Evolutionary conservation across 2,888 invertebrate species (phyloP), one percentile per base, ranked within the genome.

Genomic region (Drosophila helvetica): DNA sequence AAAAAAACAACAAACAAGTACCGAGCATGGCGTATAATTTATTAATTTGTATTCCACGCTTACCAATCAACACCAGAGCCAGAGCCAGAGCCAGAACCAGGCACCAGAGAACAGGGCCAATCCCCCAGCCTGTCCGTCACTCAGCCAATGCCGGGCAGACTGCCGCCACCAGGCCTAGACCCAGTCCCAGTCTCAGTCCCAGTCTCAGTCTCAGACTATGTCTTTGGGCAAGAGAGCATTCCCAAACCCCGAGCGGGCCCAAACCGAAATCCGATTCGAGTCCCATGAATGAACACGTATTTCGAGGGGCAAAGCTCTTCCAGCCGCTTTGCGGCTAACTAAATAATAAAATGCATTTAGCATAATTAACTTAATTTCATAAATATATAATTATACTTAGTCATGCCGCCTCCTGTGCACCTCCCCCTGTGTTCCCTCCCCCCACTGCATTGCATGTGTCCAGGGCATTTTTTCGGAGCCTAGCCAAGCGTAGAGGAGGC

Each of bases 351-450:
- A 76, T 84, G 78, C 80, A 84, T 85, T 84, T 84, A 82, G 74
- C 80, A 84, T 84, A 77, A 81, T 86, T 81, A 79, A 75, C 71
- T 86, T 76, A 78, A 86, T 84, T 84, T 78, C 82, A 86, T 82
- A 82, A 85, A 84, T 85, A 81, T 83, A 78, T 84, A 83, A 83
- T 84, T 86, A 86, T 71, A 79, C 71, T 66, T 80, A 74, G 58
- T 74, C 81, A 71, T 66, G 73, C 66, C 64, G 73, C 66, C 64
- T 33, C 33, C 33, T 12, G 12, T 12, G 12, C 60, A n/a, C 22
- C 22, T 67, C 55, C 75, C 58, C 62, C 1, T 56, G 47, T n/a
- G n/a, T n/a, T n/a, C 62, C 54, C 50, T 50, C 59, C 58, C 27
- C 19, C 5, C 4, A 15, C 6, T 38, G 57, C 72, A 58, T 82